Evolutionary conservation across 2,113 vertebrate species (phyloP), one percentile per base, ranked within the genome.

Genomic region (Callocephalon fimbriatum): DNA sequence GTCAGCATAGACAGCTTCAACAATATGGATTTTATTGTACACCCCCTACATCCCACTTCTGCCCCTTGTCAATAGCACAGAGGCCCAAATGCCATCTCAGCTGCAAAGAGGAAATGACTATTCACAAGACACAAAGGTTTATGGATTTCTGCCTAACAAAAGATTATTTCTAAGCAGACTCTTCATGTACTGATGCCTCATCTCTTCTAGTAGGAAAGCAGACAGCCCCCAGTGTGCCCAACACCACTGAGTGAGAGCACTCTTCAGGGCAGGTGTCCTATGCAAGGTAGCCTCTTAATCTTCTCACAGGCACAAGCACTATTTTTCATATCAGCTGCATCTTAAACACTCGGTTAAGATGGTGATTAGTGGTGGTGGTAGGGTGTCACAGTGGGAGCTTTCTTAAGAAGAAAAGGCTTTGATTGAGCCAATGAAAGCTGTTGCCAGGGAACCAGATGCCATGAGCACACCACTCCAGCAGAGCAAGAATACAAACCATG

Each of bases 371-470:
- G 97, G 98, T 96, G 97, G 98, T 97, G 97, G 98, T 96, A 96
- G 97, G 96, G 98, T 96, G 96, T 96, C 98, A 92, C 98, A 95
- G 98, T 98, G 95, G 98, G 98, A 98, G 98, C 96, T 98, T 98
- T 98, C 98, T 97, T 97, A 98, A 98, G 98, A 98, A 98, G 98
- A 98, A 98, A 98, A 96, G 98, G 96, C 98, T 98, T 98, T 98
- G 98, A 98, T 96, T 98, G 98, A 98, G 97, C 98, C 98, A 97
- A 98, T 98, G 98, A 98, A 98, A 98, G 98, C 98, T 98, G 98
- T 98, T 98, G 98, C 98, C 98, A 98, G 97, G 98, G 98, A 98
- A 98, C 98, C 98, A 98, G 98, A 98, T 98, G 98, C 98, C 97
- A 97, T 88, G 98, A 98, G 98, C 98, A 98, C 96, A 95, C 98